phyloP scores from a whole-genome alignment of 2,888 invertebrate genomes.

The Acronicta leporina region DNA sequence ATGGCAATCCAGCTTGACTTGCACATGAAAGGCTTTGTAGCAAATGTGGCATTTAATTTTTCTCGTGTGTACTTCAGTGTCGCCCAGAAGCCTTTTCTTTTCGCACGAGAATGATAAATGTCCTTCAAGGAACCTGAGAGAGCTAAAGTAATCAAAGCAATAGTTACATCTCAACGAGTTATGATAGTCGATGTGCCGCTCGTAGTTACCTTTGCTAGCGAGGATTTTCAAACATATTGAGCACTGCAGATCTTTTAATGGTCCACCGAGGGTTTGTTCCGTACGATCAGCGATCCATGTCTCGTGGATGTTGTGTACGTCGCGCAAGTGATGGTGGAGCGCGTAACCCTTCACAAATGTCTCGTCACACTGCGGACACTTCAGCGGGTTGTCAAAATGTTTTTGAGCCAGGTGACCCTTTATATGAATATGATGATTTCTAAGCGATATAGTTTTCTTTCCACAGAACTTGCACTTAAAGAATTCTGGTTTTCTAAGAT shows the following conservation, averaged over 20 bases:
- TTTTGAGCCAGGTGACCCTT: conserved; percentile 81
- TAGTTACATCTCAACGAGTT: conserved; percentile 85
- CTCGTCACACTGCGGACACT: conserved; percentile 80
- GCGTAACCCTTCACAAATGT: conserved; percentile 80
- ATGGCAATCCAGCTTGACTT: conserved; percentile 86
- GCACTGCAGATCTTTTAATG: conserved; percentile 82
- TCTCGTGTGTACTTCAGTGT: conserved; percentile 79
- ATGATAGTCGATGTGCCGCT: conserved; percentile 85
- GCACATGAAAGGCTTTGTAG: conserved; percentile 85
- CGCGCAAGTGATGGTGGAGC: conserved; percentile 81
- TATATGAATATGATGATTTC: conserved; percentile 80
- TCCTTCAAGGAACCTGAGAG: conserved; percentile 81
- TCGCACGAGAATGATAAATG: conserved; percentile 83
- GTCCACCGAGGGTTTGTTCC: conserved; percentile 70
- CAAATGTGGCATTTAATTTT: conserved; percentile 83
- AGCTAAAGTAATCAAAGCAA: conserved; percentile 84
- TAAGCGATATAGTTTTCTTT: conserved; percentile 79
- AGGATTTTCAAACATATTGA: conserved; percentile 83
- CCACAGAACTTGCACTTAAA: conserved; percentile 86
- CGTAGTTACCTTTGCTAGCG: conserved; percentile 84
- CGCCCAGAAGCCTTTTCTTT: conserved; percentile 81
- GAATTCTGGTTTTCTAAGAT: conserved; percentile 80
- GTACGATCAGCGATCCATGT: conserved; percentile 82
- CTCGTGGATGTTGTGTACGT: conserved; percentile 78
- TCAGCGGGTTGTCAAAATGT: conserved; percentile 77